Evolutionary conservation across 2,888 invertebrate genomes (phyloP).

Genomic region (Lomographa bimaculata): DNA sequence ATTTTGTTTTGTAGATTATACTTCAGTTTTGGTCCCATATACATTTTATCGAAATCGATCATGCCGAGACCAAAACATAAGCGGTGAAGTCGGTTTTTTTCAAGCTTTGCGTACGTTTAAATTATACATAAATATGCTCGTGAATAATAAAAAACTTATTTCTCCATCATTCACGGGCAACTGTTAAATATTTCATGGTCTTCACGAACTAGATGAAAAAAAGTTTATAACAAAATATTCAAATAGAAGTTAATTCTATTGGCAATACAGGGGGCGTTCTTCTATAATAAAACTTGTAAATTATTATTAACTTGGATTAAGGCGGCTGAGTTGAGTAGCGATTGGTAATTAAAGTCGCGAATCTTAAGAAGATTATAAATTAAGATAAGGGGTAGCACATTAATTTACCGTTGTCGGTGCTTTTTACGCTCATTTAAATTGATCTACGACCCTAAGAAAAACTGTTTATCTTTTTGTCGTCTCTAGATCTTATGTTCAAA

Average conservation of each 20-base stretch:
- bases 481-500: conserved; percentile 35
- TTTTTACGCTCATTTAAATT: conserved; percentile 18
- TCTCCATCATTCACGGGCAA: conserved; percentile 5
- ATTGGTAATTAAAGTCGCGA: conserved; percentile 1
- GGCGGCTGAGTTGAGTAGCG: not conserved
- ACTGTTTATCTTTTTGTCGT: no score
- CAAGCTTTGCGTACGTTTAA: no score
- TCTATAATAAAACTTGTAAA: conserved; percentile 1
- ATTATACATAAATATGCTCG: no score
- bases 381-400: conserved; percentile 13
- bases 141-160: no score
- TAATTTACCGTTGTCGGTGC: conserved; percentile 7
- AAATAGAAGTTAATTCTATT: not conserved
- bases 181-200: conserved; percentile 4
- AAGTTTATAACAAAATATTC: not conserved
- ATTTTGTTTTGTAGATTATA: no score
- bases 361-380: conserved; percentile 10
- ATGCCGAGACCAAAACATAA: no score
- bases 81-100: no score
- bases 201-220: not conserved
- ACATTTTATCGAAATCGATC: no score
- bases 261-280: conserved; percentile 2
- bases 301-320: conserved; percentile 3
- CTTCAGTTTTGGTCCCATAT: no score
- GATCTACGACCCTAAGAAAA: no score